These are phyloP conservation scores for Troilus luridus DNA, from an alignment of 2,888 invertebrate species.

Conservation along the genomic window DNA sequence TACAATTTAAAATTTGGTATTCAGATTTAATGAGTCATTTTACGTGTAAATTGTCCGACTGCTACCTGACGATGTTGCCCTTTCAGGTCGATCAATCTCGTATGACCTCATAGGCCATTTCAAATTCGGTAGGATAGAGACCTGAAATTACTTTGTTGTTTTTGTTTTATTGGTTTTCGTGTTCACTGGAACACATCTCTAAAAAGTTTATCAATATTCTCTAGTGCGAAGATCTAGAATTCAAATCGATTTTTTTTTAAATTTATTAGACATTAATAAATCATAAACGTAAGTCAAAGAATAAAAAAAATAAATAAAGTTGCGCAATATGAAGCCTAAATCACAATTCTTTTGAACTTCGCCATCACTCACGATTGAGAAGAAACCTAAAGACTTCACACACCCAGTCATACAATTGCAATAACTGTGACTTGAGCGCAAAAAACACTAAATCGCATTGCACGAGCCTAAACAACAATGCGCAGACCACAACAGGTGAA, in stretches of 20 bases:
- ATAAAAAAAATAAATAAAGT: background rate
- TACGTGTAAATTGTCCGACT: too few species aligned
- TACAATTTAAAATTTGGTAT: too few species aligned
- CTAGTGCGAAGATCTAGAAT: too few species aligned
- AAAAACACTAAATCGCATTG: background rate
- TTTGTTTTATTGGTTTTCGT: background rate
- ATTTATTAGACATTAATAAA: too few species aligned
- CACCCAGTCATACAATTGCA: background rate
- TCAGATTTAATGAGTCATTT: too few species aligned
- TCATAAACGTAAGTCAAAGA: background rate
- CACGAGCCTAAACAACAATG: background rate
- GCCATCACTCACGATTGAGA: background rate
- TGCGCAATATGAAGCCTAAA: background rate
- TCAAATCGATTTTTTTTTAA: too few species aligned
- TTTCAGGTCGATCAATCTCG: background rate
- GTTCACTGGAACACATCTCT: background rate
- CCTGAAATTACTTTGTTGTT: background rate
- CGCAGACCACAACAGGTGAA: slow-evolving; percentile 1
- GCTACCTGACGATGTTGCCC: background rate
- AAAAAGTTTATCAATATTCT: background rate
- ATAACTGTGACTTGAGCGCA: background rate
- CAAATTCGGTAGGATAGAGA: background rate
- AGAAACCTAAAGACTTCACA: background rate
- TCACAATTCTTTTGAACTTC: background rate
- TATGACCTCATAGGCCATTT: background rate